Evolutionary conservation across 2,113 vertebrate species (phyloP), one percentile per base, ranked within the genome.

Genomic region (Cisticola juncidis): DNA sequence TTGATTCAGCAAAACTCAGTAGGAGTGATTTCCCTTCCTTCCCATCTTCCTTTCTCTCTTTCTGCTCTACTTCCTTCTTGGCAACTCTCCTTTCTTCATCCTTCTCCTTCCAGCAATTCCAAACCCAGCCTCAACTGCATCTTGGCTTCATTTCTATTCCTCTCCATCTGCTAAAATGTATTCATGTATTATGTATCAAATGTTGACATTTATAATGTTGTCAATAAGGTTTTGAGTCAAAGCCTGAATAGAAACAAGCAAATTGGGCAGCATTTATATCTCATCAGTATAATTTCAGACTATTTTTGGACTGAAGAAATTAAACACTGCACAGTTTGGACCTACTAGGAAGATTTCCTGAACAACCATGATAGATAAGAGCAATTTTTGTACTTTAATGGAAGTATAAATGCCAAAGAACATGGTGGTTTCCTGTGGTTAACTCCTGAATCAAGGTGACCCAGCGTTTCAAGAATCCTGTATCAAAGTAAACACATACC

Each of bases 31-130:
- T 81, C 51, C 64, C n/a, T 91, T 81, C 48, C 65, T 90, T 93
- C 78, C 66, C 50, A 65, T 88, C 66, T 85, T 90, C 48, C 61
- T 72, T 81, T 78, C 61, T 79, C 70, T 76, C 20, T 91, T 95
- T 94, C 74, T 95, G 87, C 87, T 92, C 79, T 81, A 53, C 74
- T 97, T 96, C 92, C 81, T 93, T 90, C 85, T 90, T 96, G 95
- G 90, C 94, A 92, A 65, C 48, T 71, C 48, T 76, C 31, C 61
- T 93, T 89, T 82, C 73, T 91, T 79, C 74, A 9, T 65, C 58
- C 48, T 85, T 69, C 51, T 86, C 38, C 93, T 93, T 62, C 70
- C 53, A 92, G 57, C 88, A 80, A 57, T 88, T 95, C 74, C 64
- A 93, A 79, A 61, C 28, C 11, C 70, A 81, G 69, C 53, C 44